phyloP scores from a whole-genome alignment of 2,113 vertebrate species.

The Canis aureus region DNA sequence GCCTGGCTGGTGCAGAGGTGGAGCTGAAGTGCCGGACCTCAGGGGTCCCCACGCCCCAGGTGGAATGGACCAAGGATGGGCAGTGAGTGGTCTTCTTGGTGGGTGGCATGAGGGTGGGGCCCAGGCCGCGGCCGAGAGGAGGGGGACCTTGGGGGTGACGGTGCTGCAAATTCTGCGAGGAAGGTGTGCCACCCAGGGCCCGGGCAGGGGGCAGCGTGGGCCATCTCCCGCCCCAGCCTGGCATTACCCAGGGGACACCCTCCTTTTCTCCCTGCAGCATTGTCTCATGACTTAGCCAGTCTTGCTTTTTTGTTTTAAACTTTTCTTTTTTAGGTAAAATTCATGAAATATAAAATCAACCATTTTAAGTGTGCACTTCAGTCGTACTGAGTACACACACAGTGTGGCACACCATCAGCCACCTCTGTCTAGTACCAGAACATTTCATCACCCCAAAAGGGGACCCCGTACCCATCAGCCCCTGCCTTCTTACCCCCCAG shows the following conservation, averaged over 20 bases:
- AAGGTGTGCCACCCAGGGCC: neutral
- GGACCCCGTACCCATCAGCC: neutral
- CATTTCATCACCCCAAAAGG: neutral
- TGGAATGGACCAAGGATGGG: slow-evolving; percentile 94
- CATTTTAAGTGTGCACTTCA: neutral
- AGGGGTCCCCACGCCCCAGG: slow-evolving; percentile 88
- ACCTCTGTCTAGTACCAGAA: neutral
- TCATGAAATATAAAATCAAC: too few species aligned
- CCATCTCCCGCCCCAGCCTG: fast-evolving
- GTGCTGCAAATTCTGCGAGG: neutral
- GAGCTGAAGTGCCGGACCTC: slow-evolving; percentile 89
- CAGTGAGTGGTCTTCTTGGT: slow-evolving; percentile 86
- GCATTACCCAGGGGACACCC: neutral
- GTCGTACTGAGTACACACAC: fast-evolving
- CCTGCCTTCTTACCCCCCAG: neutral
- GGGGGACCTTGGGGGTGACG: fast-evolving
- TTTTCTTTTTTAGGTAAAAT: neutral
- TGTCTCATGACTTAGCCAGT: neutral
- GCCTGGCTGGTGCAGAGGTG: slow-evolving; percentile 87
- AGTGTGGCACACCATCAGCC: fast-evolving
- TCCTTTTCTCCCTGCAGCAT: fast-evolving
- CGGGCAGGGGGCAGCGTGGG: neutral
- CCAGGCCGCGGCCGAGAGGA: fast-evolving
- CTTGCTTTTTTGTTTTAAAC: neutral
- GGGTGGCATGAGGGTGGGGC: too few species aligned